Base-by-base conservation (phyloP, 2,797 vertebrate genomes). In the Danio aesculapii region DNA sequence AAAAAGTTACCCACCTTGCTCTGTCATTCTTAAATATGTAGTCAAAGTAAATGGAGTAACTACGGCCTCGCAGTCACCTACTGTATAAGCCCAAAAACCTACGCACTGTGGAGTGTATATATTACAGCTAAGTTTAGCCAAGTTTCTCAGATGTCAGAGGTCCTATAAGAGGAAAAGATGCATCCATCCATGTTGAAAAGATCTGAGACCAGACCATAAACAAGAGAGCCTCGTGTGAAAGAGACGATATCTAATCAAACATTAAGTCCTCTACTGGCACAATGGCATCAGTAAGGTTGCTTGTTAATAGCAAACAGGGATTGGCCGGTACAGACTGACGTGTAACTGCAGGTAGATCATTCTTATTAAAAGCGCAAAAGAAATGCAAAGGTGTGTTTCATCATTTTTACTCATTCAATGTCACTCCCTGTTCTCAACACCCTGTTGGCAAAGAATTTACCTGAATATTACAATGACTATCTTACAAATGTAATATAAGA, bases 91-190 rank as follows among this genome's bases (percentile, higher is more conserved):
- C 44, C 30, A 50, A 66, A 58, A 9, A 39, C 53, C 62, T 47
- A 79, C 63, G 49, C 19, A 68, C 58, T 47, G 7, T 75, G 17
- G 52, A 53, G 75, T 91, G 73, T 88, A 76, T 30, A 30, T 16
- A 87, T 90, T 92, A 91, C 87, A 85, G 91, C 94, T 94, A 94
- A 93, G 92, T 93, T 95, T 95, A 95, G 94, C 90, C 66, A 61
- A 88, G 92, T 92, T 92, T 89, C 91, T 94, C 92, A 90, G 86
- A 93, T 94, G 92, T 94, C 93, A 93, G 90, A 83, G 87, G 91
- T 87, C 88, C 93, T 94, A 94, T 93, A 92, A 91, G 89, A 90
- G 93, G 92, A 90, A 92, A 87, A 86, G 77, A 84, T 83, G 83
- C 83, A 66, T 81, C 70, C 86, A 9, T 83, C 71, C 47, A 71